Evolutionary conservation across 1,140 invertebrate species (phyloP).

Genomic region (Drosophila lowei): DNA sequence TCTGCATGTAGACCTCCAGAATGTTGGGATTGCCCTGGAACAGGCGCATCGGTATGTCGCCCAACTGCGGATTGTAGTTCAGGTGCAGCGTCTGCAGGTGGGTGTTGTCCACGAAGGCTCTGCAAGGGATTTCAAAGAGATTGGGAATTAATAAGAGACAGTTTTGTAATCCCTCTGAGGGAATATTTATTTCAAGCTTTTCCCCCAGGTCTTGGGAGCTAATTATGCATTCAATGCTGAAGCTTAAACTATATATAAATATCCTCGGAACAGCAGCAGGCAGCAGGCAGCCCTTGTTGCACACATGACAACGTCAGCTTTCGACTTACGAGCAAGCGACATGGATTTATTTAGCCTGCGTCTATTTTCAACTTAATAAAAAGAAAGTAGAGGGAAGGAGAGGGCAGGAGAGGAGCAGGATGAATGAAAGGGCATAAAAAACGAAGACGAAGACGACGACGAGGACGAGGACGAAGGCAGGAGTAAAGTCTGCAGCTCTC

Average conservation of each 20-base stretch:
- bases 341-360: conserved; percentile 78
- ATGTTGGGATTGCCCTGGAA: conserved; percentile 91
- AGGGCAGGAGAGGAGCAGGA: conserved; percentile 4
- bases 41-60: conserved; percentile 87
- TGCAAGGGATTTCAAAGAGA: conserved; percentile 37
- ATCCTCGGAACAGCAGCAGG: conserved; percentile 5
- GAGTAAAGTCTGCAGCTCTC: conserved; percentile 28
- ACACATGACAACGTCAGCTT: conserved; percentile 58
- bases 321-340: conserved; percentile 59
- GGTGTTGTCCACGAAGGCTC: conserved; percentile 92
- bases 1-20: conserved; percentile 88
- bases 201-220: too few relatives aligned
- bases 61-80: conserved; percentile 89
- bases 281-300: conserved; percentile 14
- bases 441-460: background rate
- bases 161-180: background rate
- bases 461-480: background rate
- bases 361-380: conserved; percentile 78
- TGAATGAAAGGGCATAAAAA: conserved; percentile 25
- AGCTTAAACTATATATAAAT: conserved; percentile 53
- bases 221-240: conserved; percentile 74
- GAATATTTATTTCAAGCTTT: too few relatives aligned
- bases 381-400: background rate
- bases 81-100: conserved; percentile 90
- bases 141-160: background rate